Evolutionary conservation across 2,888 invertebrate genomes (phyloP), one percentile per base, ranked within the genome.

Genomic region (Aproaerema taeniolella): DNA sequence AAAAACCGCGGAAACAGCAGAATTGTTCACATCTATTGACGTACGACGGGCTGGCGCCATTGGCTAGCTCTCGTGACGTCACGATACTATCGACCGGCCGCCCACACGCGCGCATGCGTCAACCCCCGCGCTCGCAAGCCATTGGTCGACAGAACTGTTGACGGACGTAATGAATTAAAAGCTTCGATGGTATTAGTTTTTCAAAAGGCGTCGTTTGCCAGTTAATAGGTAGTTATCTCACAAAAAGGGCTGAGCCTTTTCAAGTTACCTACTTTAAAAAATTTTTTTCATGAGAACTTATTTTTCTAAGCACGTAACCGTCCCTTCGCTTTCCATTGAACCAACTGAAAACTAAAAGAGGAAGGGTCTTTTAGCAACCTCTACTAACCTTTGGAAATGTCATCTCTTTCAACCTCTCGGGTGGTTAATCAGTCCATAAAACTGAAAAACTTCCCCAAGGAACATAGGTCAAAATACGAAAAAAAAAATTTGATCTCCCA

Each of bases 51-150:
- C 49, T 52, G 76, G 68, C 79, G 80, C 79, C 78, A 82, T 82
- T 82, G 82, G 80, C 64, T 67, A 66, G 53, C 55, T 48, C 39
- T 39, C 44, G 79, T 80, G 80, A 81, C 83, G 82, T 83, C 82
- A 80, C 77, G 48, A 50, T 52, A 38, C 49, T 80, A 82, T 83
- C 82, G 83, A 82, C 71, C 80, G 64, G 53, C 53, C 80, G 73
- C 81, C 80, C 70, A 77, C 78, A 65, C 52, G 43, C 73, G 70
- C 83, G 83, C 83, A 81, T 81, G 83, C 83, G 83, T 56, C 59
- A 51, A 45, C 36, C 12, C 15, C 34, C 33, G 43, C 52, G 44
- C 66, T 60, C 50, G 43, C 46, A 58, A 59, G 58, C 58, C 60
- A 82, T 79, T 82, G 79, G 82, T 49, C 53, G 46, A 45, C 48